Percentiles rank a stretch among this genome's conserved stretches.
Conservation (phyloP, 30 jellyfish, hydroid and myxozoan species). For the Aurelia coerulea region DNA sequence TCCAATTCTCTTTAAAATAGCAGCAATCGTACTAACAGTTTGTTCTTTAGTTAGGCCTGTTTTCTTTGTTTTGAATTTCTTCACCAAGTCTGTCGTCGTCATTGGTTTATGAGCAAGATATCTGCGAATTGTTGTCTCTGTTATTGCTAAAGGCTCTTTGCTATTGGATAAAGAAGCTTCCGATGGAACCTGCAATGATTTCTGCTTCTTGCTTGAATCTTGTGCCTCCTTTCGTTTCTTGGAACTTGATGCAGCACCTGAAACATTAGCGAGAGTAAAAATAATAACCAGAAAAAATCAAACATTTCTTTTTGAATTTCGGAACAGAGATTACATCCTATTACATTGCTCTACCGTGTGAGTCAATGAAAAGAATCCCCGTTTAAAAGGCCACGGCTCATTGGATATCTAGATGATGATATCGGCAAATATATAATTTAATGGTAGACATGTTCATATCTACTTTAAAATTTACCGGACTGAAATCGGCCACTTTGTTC, state of each 20-base stretch:
- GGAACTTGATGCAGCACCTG: slow-evolving; percentile 17
- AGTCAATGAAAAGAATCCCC: no score
- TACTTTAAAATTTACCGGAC: no score
- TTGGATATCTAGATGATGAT: no score
- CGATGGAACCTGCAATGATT: neutral
- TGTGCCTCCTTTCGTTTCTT: neutral
- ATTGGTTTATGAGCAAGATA: slow-evolving; percentile 93
- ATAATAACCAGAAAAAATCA: no score
- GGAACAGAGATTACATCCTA: no score
- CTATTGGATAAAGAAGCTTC: slow-evolving; percentile 10
- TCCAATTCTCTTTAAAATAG: slow-evolving; percentile 81
- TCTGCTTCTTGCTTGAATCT: slow-evolving; percentile 20
- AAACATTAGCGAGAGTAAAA: neutral
- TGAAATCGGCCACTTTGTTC: no score
- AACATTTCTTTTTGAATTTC: no score
- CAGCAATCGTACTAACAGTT: slow-evolving; percentile 93
- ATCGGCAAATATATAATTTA: no score
- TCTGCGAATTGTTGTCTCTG: slow-evolving; percentile 87
- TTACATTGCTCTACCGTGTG: no score
- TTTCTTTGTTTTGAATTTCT: slow-evolving; percentile 85
- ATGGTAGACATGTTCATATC: no score
- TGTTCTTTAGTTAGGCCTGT: slow-evolving; percentile 91
- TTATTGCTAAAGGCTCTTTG: slow-evolving; percentile 70
- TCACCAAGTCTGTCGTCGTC: slow-evolving; percentile 96
- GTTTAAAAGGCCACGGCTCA: no score